A percentile compares a stretch with the other conserved stretches of the same genome.
Evolutionary conservation across 2,888 invertebrate species (phyloP).

Genomic region (Uloborus plumipes): DNA sequence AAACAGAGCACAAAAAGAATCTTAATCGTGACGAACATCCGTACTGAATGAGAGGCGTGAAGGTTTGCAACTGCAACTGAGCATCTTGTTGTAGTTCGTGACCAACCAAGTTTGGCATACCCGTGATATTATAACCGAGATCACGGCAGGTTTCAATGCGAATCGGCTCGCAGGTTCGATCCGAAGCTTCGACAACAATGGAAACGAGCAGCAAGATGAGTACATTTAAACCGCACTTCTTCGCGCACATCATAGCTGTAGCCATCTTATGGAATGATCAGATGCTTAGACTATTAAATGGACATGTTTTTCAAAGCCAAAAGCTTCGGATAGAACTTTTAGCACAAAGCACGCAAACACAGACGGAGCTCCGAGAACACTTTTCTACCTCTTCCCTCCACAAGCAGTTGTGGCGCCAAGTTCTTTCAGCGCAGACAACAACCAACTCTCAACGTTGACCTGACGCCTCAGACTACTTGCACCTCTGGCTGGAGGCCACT

Average conservation of each 20-base stretch:
- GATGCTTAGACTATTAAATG: no score
- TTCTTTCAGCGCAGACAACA: constrained; percentile 26
- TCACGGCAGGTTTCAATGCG: constrained; percentile 88
- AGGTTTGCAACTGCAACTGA: constrained; percentile 89
- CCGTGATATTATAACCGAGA: constrained; percentile 91
- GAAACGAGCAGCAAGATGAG: neutral
- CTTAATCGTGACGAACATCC: constrained; percentile 90
- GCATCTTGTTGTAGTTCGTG: constrained; percentile 91
- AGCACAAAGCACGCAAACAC: neutral
- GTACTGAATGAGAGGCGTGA: constrained; percentile 90
- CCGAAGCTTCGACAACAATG: constrained; percentile 13
- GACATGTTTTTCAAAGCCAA: no score
- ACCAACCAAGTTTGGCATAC: constrained; percentile 93
- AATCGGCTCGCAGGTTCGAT: constrained; percentile 84
- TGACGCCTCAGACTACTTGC: constrained; percentile 45
- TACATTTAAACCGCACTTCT: neutral
- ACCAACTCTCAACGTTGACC: constrained; percentile 32
- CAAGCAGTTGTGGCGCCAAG: constrained; percentile 50
- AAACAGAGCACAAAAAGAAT: constrained; percentile 92
- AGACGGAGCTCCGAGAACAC: constrained; percentile 9
- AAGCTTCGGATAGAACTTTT: neutral
- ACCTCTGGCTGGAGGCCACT: constrained; percentile 44
- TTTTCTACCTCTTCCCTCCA: no score
- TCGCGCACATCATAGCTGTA: neutral
- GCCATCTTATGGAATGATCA: no score